A percentile compares a stretch with the other conserved stretches of the same genome.
Conservation (phyloP, 2,797 vertebrate species). For the Calcarius lapponicus region DNA sequence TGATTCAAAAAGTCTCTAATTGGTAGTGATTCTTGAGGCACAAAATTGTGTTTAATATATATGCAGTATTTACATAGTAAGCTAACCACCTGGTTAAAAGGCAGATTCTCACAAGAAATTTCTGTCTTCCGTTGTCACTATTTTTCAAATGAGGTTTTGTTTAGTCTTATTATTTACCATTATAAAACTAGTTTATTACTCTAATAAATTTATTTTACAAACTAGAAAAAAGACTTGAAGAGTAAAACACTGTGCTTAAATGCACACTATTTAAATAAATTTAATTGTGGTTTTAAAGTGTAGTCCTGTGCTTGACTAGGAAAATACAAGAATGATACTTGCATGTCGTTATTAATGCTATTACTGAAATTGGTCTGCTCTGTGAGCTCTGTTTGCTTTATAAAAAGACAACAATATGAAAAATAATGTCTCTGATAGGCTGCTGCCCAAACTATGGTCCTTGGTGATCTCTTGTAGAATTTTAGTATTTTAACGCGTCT, state of each 20-base stretch:
- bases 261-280: neutral
- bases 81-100: neutral
- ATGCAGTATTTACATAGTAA: constrained; percentile 4
- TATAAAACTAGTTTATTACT: neutral
- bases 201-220: neutral
- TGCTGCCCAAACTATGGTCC: neutral
- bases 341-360: neutral
- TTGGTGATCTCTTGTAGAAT: constrained; percentile 43
- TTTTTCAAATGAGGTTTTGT: neutral
- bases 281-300: neutral
- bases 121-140: fast-evolving
- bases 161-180: neutral
- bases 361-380: neutral
- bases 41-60: constrained; percentile 10
- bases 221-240: neutral
- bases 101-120: neutral
- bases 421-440: neutral
- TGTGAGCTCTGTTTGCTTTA: neutral
- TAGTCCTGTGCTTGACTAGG: neutral
- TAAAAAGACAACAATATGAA: neutral
- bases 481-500: constrained; percentile 59
- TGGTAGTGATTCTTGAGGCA: constrained; percentile 33
- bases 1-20: constrained; percentile 22
- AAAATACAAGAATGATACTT: neutral
- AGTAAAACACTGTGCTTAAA: neutral